Conservation (phyloP, 1,140 invertebrate genomes). For the Gryllus bimaculatus region DNA sequence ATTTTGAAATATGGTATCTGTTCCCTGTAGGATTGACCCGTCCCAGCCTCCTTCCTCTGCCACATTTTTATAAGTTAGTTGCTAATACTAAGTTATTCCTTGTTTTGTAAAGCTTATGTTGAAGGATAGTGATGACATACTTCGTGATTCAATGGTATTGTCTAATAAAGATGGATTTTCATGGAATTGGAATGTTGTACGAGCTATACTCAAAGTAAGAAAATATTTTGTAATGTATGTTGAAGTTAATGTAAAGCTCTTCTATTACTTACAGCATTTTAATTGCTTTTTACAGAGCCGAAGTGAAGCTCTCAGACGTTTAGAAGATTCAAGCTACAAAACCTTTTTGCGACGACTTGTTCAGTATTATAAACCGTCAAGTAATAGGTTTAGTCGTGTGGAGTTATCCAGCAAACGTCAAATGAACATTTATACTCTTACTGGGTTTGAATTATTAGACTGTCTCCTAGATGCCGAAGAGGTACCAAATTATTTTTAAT, state of each 20-base stretch:
- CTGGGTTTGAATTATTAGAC: slow-evolving; percentile 67
- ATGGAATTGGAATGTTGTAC: slow-evolving; percentile 81
- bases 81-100: neutral
- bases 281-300: slow-evolving; percentile 17
- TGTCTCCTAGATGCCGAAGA: slow-evolving; percentile 54
- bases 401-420: slow-evolving; percentile 50
- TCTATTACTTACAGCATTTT: neutral
- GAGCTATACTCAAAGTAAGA: slow-evolving; percentile 62
- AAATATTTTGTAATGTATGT: neutral
- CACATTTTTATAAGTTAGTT: too few relatives aligned
- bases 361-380: slow-evolving; percentile 79
- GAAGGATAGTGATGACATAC: slow-evolving; percentile 51
- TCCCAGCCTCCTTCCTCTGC: too few relatives aligned
- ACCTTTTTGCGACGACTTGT: slow-evolving; percentile 73
- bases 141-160: slow-evolving; percentile 66
- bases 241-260: neutral
- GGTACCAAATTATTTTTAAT: slow-evolving; percentile 28
- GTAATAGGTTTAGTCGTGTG: slow-evolving; percentile 67
- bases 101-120: neutral
- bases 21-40: too few relatives aligned
- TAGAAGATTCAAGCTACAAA: slow-evolving; percentile 60
- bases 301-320: slow-evolving; percentile 13
- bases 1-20: too few relatives aligned
- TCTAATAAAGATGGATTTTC: slow-evolving; percentile 55
- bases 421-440: slow-evolving; percentile 52